Percentiles rank a stretch among this genome's conserved stretches.
Evolutionary conservation across 2,888 invertebrate species (phyloP).

Genomic region (Crepidodera aurea): DNA sequence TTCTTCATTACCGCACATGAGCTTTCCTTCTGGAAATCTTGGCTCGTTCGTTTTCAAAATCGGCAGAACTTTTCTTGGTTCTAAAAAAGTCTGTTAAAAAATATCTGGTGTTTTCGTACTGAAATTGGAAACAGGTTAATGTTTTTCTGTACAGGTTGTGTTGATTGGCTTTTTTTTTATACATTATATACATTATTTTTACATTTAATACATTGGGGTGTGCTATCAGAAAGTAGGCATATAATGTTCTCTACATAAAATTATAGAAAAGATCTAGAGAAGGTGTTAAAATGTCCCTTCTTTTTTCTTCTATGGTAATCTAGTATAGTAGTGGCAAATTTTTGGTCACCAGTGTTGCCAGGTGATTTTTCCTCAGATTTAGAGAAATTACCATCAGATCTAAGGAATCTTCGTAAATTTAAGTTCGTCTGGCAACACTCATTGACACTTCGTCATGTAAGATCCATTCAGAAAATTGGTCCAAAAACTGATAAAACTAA

Average conservation of each 20-base stretch:
- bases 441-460: too few species aligned
- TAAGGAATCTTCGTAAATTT: too few species aligned
- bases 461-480: too few species aligned
- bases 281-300: background rate
- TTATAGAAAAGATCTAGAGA: conserved; percentile 8
- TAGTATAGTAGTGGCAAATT: too few species aligned
- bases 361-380: too few species aligned
- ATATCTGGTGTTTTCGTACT: conserved; percentile 6
- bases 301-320: background rate
- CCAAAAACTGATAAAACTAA: too few species aligned
- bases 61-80: conserved; percentile 88
- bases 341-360: too few species aligned
- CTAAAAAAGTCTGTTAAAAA: conserved; percentile 64
- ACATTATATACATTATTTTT: conserved; percentile 43
- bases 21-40: conserved; percentile 87
- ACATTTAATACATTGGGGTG: conserved; percentile 34
- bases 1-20: conserved; percentile 91
- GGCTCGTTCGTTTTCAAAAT: conserved; percentile 93
- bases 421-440: too few species aligned
- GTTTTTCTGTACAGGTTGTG: conserved; percentile 45
- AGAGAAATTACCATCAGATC: too few species aligned
- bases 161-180: conserved; percentile 48
- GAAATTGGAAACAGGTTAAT: conserved; percentile 15
- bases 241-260: conserved; percentile 26
- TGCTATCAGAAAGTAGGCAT: conserved; percentile 43